Evolutionary conservation across 2,797 vertebrate species (phyloP).

Genomic region (Myiothlypis chrysogaster): DNA sequence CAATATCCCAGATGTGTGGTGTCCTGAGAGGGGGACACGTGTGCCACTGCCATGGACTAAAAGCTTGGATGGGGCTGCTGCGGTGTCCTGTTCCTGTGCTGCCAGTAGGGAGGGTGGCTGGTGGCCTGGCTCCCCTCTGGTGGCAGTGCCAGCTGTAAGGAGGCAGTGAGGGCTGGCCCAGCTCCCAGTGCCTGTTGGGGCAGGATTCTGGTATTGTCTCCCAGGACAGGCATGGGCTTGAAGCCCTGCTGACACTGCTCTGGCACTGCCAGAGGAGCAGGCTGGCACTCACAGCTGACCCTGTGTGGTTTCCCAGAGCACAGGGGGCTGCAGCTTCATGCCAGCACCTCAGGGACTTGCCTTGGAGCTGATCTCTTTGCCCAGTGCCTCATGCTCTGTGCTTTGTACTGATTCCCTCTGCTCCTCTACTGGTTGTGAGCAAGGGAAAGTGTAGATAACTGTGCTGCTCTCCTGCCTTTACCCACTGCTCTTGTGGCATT

Average conservation of each 20-base stretch:
- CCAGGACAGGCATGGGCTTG: not conserved
- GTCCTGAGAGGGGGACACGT: fast-evolving
- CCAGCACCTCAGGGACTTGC: not conserved
- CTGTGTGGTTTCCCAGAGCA: not conserved
- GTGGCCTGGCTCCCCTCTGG: not conserved
- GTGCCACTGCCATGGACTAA: not conserved
- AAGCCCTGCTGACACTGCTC: not conserved
- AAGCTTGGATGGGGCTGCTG: not conserved
- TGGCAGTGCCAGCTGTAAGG: fast-evolving
- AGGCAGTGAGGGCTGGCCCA: not conserved
- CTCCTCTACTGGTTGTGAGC: not conserved
- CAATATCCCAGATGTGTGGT: not conserved
- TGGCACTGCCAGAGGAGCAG: not conserved
- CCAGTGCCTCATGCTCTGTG: not conserved
- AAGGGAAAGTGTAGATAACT: not conserved
- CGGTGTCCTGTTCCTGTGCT: not conserved
- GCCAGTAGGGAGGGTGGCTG: fast-evolving
- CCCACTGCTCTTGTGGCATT: fast-evolving
- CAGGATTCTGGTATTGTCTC: not conserved
- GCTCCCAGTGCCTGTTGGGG: not conserved
- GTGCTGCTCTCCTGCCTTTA: not conserved
- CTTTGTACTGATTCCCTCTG: fast-evolving
- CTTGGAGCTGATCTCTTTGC: not conserved
- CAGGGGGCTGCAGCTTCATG: not conserved
- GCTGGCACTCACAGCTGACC: not conserved